phyloP scores from a whole-genome alignment of 2,888 invertebrate genomes.

The Xestoiulus laeticollis region DNA sequence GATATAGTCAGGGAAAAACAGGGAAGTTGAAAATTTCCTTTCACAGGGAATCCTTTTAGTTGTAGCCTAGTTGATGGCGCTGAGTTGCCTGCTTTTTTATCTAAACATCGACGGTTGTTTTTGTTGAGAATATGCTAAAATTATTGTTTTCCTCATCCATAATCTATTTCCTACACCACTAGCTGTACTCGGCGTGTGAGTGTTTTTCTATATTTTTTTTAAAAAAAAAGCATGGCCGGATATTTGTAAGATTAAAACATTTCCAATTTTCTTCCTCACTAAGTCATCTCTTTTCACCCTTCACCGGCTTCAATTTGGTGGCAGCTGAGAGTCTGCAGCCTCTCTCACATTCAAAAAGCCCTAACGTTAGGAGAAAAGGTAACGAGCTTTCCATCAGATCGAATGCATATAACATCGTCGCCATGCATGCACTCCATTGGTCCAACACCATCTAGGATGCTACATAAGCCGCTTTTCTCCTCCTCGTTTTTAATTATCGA shows the following conservation, averaged over 20 bases:
- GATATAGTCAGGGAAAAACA: too few relatives aligned
- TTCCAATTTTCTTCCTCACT: conserved; percentile 28
- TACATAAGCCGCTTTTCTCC: conserved; percentile 2
- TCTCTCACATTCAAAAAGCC: neutral
- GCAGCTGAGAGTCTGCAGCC: neutral
- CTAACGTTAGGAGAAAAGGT: neutral
- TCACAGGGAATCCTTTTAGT: too few relatives aligned
- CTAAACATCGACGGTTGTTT: too few relatives aligned
- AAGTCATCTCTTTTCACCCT: conserved; percentile 37
- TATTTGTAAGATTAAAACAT: conserved; percentile 11
- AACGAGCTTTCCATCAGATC: conserved; percentile 28
- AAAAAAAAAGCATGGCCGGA: neutral
- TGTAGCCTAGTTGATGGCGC: too few relatives aligned
- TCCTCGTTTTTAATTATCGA: conserved; percentile 28
- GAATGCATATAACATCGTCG: neutral
- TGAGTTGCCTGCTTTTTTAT: too few relatives aligned
- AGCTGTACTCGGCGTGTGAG: neutral
- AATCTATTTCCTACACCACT: neutral
- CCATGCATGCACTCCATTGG: conserved; percentile 37
- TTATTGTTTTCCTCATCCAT: neutral
- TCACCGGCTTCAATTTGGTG: conserved; percentile 22
- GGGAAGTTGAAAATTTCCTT: too few relatives aligned
- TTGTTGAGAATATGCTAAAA: neutral
- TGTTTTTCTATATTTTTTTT: neutral
- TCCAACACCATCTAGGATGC: neutral